Conservation (phyloP, 1,140 invertebrate genomes). For the Rhopalosiphum maidis region DNA sequence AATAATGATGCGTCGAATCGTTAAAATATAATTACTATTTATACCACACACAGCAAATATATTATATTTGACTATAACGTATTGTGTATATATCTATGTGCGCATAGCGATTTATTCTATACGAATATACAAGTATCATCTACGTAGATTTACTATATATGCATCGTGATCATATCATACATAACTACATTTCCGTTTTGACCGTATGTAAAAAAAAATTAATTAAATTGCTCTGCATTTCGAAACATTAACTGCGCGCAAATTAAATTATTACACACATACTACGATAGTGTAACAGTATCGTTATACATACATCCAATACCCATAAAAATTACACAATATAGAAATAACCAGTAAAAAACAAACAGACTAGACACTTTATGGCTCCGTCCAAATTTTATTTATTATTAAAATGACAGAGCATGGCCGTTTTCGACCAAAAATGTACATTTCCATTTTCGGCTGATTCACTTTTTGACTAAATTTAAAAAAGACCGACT, state of each 20-base stretch:
- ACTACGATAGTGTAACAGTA: too few relatives aligned
- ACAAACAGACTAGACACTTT: too few relatives aligned
- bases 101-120: neutral
- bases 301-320: too few relatives aligned
- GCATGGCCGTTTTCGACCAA: too few relatives aligned
- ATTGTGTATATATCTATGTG: neutral
- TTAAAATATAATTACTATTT: conserved; percentile 11
- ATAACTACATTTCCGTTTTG: neutral
- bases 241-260: neutral
- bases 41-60: neutral
- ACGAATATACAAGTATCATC: neutral
- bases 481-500: too few relatives aligned
- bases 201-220: neutral
- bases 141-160: neutral
- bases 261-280: neutral
- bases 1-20: neutral
- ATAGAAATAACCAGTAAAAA: too few relatives aligned
- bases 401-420: too few relatives aligned
- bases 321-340: too few relatives aligned
- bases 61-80: neutral
- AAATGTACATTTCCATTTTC: too few relatives aligned
- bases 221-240: neutral
- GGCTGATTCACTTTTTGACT: too few relatives aligned
- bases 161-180: neutral
- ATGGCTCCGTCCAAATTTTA: too few relatives aligned